phyloP scores from a whole-genome alignment of 2,888 invertebrate species.

The Matsumyia berberina region DNA sequence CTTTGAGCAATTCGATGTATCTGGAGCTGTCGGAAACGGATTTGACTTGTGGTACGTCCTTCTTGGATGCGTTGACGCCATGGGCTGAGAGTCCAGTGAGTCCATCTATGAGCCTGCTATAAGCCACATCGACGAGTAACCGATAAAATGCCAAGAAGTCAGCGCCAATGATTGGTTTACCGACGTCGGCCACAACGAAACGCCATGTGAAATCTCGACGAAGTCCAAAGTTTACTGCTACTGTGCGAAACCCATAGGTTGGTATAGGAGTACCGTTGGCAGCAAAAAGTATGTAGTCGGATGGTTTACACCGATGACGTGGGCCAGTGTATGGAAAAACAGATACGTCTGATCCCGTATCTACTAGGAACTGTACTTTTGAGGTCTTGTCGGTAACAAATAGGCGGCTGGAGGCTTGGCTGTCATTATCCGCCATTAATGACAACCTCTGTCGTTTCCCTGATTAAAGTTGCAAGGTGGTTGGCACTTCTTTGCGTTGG shows the following conservation, averaged over 20 bases:
- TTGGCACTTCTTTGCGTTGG: conserved; percentile 2
- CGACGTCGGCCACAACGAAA: conserved; percentile 6
- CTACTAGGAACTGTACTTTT: conserved; percentile 8
- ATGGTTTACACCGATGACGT: conserved; percentile 1
- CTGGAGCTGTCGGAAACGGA: not conserved
- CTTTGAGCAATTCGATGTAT: conserved; percentile 3
- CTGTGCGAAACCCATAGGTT: conserved; percentile 23
- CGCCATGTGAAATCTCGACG: conserved; percentile 11
- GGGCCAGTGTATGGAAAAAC: conserved; percentile 15
- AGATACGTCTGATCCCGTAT: conserved; percentile 24
- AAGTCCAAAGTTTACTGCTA: conserved; percentile 25
- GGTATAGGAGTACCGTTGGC: conserved; percentile 20
- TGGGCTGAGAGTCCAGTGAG: not conserved
- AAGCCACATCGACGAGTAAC: not conserved
- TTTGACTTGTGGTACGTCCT: not conserved
- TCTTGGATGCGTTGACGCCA: not conserved
- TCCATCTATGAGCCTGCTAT: not conserved
- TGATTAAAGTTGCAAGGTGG: conserved; percentile 1
- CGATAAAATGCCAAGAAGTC: not conserved
- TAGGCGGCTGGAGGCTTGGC: conserved; percentile 14
- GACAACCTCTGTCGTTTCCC: conserved; percentile 21
- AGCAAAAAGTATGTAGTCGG: conserved; percentile 25
- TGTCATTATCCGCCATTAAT: conserved; percentile 38
- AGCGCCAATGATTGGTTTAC: conserved; percentile 1
- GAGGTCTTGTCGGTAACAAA: conserved; percentile 1